Conservation (phyloP, 2,113 vertebrate genomes). For the Mus spicilegus region DNA sequence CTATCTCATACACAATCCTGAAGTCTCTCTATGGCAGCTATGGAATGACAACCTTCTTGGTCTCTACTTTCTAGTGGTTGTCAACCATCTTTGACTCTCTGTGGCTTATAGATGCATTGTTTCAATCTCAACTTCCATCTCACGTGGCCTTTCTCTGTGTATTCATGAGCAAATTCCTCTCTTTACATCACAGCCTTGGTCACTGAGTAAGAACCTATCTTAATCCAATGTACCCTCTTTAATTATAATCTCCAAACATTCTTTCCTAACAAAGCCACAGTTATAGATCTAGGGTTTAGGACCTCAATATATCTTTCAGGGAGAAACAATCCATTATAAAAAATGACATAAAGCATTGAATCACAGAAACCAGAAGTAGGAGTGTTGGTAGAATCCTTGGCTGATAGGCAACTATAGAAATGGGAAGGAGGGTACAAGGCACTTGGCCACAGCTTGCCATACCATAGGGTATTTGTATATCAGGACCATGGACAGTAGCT, state of each 20-base stretch:
- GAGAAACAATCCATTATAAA: not conserved
- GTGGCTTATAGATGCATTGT: not conserved
- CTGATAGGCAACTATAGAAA: not conserved
- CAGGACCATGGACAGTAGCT: constrained; percentile 79
- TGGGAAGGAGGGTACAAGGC: not conserved
- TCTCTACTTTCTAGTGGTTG: not conserved
- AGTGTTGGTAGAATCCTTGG: not conserved
- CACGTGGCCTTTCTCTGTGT: not conserved
- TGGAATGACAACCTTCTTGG: too few species aligned
- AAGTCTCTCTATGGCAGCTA: not conserved
- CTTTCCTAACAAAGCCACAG: not conserved
- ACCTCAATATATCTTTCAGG: not conserved
- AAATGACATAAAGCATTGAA: not conserved
- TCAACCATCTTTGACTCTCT: not conserved
- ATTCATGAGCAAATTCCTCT: not conserved
- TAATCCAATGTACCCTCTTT: not conserved
- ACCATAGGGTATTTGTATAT: not conserved
- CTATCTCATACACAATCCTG: not conserved
- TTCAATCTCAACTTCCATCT: not conserved
- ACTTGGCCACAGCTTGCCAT: not conserved
- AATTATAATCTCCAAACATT: not conserved
- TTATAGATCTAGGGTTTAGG: not conserved
- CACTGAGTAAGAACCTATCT: not conserved
- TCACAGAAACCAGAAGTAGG: not conserved
- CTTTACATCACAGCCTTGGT: not conserved